Evolutionary conservation across 2,797 vertebrate species (phyloP).

Genomic region (Monodelphis domestica): DNA sequence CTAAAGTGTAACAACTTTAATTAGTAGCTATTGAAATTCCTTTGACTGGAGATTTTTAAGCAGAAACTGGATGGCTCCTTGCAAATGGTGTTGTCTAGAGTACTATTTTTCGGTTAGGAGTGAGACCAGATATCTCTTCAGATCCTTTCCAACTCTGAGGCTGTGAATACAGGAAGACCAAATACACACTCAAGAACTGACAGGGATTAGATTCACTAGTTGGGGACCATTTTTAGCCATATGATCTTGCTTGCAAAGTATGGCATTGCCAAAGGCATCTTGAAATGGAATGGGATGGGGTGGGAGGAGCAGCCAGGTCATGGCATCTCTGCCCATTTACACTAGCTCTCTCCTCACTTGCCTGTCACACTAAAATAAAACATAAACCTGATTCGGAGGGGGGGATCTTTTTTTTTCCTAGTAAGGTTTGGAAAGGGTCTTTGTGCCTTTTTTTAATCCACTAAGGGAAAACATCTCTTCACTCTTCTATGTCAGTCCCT

Average conservation of each 20-base stretch:
- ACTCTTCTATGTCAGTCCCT: neutral
- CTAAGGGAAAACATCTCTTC: neutral
- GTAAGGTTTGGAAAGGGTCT: neutral
- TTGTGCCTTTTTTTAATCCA: neutral
- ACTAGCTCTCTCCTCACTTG: neutral
- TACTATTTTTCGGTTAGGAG: neutral
- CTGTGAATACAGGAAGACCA: neutral
- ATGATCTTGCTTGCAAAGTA: neutral
- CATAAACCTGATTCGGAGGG: neutral
- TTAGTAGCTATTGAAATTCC: neutral
- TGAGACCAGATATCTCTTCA: neutral
- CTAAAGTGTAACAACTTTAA: neutral
- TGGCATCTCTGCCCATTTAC: neutral
- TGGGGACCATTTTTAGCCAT: neutral
- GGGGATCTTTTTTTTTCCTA: neutral
- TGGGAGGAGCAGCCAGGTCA: neutral
- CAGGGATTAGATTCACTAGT: neutral
- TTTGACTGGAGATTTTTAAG: neutral
- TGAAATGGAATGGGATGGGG: neutral
- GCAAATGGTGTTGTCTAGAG: neutral
- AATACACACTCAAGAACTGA: neutral
- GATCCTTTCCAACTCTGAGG: neutral
- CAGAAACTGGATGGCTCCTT: neutral
- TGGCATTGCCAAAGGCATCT: neutral
- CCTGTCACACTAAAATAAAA: neutral